These are phyloP conservation scores for Corythoichthys haematopterus DNA, from an alignment of 2,113 vertebrate genomes.

Conservation along the genomic window DNA sequence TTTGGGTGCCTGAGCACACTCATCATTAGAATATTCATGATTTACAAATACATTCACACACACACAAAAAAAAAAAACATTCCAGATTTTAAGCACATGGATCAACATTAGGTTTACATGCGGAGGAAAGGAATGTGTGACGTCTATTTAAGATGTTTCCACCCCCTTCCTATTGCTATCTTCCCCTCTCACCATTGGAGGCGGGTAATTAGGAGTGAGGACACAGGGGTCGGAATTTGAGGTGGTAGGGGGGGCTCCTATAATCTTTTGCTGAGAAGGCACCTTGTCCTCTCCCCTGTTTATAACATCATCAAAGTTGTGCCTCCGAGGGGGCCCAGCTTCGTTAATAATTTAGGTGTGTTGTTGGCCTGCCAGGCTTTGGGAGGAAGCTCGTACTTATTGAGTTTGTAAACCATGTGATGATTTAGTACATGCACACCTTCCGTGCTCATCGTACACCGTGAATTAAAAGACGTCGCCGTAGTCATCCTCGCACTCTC, in stretches of 20 bases:
- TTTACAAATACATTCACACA: conserved; percentile 35
- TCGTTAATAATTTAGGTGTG: conserved; percentile 98
- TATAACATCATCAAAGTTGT: conserved; percentile 94
- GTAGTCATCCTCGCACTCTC: conserved; percentile 36
- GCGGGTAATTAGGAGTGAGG: conserved; percentile 84
- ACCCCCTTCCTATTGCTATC: conserved; percentile 69
- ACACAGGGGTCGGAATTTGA: conserved; percentile 43
- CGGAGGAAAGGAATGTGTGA: conserved; percentile 34
- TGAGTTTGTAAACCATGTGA: conserved; percentile 97
- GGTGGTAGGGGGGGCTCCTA: conserved; percentile 74
- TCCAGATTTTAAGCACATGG: background rate
- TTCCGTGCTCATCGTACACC: conserved; percentile 82
- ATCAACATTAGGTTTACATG: conserved; percentile 14
- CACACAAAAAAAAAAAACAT: conserved; percentile 5
- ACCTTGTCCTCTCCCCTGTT: conserved; percentile 89
- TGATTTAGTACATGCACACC: conserved; percentile 93
- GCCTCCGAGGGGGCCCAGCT: conserved; percentile 85
- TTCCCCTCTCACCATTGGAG: conserved; percentile 78
- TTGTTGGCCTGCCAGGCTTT: conserved; percentile 85
- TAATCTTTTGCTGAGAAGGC: conserved; percentile 98
- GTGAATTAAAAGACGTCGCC: conserved; percentile 86
- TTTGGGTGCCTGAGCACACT: conserved; percentile 15
- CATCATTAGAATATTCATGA: conserved; percentile 36
- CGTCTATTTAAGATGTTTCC: conserved; percentile 78
- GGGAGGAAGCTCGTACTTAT: conserved; percentile 93